Conservation (phyloP, 2,888 invertebrate species). For the Dione juno region DNA sequence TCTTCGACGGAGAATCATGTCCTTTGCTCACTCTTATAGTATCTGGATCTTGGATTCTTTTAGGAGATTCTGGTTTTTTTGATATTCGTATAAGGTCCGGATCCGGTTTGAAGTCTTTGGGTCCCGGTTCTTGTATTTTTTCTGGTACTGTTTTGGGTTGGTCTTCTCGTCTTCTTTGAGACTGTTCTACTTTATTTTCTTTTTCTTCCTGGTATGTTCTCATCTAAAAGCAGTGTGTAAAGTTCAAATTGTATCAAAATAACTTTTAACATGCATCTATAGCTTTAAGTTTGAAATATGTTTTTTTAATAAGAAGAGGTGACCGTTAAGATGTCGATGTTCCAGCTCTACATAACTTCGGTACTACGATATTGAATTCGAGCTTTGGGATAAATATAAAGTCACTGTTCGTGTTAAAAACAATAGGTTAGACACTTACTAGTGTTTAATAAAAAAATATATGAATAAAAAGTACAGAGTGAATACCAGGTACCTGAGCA, state of each 20-base stretch:
- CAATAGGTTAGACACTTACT: too few relatives aligned
- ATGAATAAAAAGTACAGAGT: too few relatives aligned
- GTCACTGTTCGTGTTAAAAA: too few relatives aligned
- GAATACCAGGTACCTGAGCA: conserved; percentile 60
- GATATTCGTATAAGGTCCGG: conserved; percentile 74
- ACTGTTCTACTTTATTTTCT: conserved; percentile 57
- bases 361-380: too few relatives aligned
- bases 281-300: too few relatives aligned
- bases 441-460: too few relatives aligned
- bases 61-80: conserved; percentile 71
- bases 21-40: conserved; percentile 69
- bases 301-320: too few relatives aligned
- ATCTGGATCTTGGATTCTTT: conserved; percentile 65
- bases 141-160: conserved; percentile 37
- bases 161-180: conserved; percentile 58
- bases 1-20: conserved; percentile 75
- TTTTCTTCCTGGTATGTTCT: conserved; percentile 70
- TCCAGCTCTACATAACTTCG: too few relatives aligned
- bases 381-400: too few relatives aligned
- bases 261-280: neutral
- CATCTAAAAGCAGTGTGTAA: conserved; percentile 54
- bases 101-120: conserved; percentile 68
- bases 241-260: neutral
- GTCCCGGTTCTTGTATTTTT: conserved; percentile 51
- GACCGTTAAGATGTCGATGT: too few relatives aligned